These are phyloP conservation scores for Maconellicoccus hirsutus DNA, from an alignment of 1,140 invertebrate genomes.

Conservation along the genomic window DNA sequence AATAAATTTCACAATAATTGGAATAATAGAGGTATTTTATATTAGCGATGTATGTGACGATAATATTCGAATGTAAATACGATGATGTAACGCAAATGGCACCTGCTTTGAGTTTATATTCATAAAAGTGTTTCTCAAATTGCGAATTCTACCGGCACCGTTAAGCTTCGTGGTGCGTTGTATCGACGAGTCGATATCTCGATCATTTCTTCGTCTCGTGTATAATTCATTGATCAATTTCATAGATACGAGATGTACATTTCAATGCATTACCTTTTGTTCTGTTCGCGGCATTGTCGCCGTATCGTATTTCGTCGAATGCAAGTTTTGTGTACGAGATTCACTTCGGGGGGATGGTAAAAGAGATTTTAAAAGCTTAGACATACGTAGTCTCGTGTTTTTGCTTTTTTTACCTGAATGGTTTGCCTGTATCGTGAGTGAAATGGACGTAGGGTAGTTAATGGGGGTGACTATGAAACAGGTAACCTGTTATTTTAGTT, in stretches of 20 bases:
- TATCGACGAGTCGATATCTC: neutral
- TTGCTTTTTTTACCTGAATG: too few species aligned
- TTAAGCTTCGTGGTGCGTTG: neutral
- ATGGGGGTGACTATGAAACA: too few species aligned
- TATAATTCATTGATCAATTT: slow-evolving; percentile 5
- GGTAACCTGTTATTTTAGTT: too few species aligned
- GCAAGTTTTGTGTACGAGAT: too few species aligned
- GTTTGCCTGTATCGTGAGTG: too few species aligned
- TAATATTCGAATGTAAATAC: neutral
- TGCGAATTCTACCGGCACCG: neutral
- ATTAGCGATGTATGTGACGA: neutral
- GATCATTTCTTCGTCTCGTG: neutral
- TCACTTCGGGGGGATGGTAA: too few species aligned
- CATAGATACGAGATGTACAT: neutral
- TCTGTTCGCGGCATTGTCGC: neutral
- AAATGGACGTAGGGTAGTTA: too few species aligned
- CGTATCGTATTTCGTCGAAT: neutral
- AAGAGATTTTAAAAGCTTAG: neutral
- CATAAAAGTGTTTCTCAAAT: neutral
- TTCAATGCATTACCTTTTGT: neutral
- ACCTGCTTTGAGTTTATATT: neutral
- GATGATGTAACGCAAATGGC: neutral
- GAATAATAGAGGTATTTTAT: neutral
- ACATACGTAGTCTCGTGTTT: too few species aligned
- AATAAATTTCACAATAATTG: slow-evolving; percentile 10